Conservation (phyloP, 2,797 vertebrate species). For the Liparis tanakae region DNA sequence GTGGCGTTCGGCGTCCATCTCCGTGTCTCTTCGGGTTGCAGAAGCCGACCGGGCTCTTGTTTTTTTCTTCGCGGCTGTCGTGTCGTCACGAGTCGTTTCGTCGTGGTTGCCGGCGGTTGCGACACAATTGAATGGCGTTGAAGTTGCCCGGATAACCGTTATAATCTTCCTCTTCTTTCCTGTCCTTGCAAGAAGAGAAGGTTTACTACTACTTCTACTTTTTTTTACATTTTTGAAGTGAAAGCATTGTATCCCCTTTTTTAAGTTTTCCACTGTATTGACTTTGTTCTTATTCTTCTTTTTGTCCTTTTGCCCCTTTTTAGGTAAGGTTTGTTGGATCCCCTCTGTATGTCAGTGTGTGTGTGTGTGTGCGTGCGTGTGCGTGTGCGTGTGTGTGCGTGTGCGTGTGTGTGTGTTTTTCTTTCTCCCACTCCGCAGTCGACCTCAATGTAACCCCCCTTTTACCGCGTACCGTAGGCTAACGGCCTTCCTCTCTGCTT, state of each 20-base stretch:
- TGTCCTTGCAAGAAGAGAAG: conserved; percentile 68
- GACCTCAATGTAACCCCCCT: conserved; percentile 81
- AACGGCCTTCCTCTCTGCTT: conserved; percentile 85
- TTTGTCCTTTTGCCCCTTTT: conserved; percentile 83
- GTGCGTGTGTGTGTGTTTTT: conserved; percentile 75
- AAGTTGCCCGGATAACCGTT: conserved; percentile 61
- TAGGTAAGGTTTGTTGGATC: conserved; percentile 90
- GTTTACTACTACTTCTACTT: conserved; percentile 34
- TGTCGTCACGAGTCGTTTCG: too few relatives aligned
- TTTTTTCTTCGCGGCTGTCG: conserved; percentile 62
- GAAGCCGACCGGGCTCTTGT: conserved; percentile 66
- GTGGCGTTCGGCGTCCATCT: conserved; percentile 30
- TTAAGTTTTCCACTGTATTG: conserved; percentile 87
- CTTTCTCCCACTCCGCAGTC: conserved; percentile 82
- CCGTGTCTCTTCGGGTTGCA: conserved; percentile 57
- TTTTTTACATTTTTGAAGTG: conserved; percentile 60
- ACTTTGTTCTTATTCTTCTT: conserved; percentile 88
- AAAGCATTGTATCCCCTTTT: conserved; percentile 82
- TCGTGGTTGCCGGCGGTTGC: too few relatives aligned
- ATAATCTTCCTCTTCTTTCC: conserved; percentile 65
- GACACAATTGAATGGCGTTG: conserved; percentile 48
- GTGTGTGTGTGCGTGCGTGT: conserved; percentile 72
- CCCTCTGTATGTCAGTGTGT: conserved; percentile 79
- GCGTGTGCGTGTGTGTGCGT: conserved; percentile 64
- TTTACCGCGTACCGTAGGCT: conserved; percentile 83